Evolutionary conservation across 1,140 invertebrate species (phyloP).

Genomic region (Lasaia peninsularis): DNA sequence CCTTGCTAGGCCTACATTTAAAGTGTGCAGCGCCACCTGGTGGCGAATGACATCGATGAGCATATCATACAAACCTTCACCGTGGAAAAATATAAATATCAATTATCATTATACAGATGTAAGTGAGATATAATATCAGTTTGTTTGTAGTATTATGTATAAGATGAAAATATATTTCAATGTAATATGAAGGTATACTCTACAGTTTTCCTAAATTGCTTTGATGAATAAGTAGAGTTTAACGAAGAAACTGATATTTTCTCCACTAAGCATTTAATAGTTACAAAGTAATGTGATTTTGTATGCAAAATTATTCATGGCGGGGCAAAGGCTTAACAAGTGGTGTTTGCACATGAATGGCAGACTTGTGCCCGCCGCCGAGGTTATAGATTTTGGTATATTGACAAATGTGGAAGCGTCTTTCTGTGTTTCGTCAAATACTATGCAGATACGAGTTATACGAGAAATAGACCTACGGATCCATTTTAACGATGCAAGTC

Average conservation of each 20-base stretch:
- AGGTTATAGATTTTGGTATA: constrained; percentile 7
- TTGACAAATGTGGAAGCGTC: background rate
- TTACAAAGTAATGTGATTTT: constrained; percentile 7
- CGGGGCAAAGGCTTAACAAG: constrained; percentile 4
- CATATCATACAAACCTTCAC: too few relatives aligned
- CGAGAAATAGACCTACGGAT: too few relatives aligned
- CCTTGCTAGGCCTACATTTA: too few relatives aligned
- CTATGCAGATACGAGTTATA: too few relatives aligned
- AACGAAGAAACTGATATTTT: constrained; percentile 6
- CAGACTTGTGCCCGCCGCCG: background rate
- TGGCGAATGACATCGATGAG: too few relatives aligned
- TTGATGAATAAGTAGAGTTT: background rate
- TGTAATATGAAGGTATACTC: background rate
- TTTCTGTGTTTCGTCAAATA: background rate
- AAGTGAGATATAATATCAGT: too few relatives aligned
- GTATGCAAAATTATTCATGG: constrained; percentile 10
- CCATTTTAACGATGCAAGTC: too few relatives aligned
- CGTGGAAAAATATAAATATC: too few relatives aligned
- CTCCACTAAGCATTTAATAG: constrained; percentile 10
- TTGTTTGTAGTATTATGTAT: too few relatives aligned
- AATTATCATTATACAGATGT: too few relatives aligned
- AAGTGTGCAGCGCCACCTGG: too few relatives aligned
- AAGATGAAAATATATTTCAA: too few relatives aligned
- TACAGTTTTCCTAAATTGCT: background rate
- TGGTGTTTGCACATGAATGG: constrained; percentile 1